A percentile compares a stretch with the other conserved stretches of the same genome.
Evolutionary conservation across 2,888 invertebrate species (phyloP).

Genomic region (Idaea dimidiata): DNA sequence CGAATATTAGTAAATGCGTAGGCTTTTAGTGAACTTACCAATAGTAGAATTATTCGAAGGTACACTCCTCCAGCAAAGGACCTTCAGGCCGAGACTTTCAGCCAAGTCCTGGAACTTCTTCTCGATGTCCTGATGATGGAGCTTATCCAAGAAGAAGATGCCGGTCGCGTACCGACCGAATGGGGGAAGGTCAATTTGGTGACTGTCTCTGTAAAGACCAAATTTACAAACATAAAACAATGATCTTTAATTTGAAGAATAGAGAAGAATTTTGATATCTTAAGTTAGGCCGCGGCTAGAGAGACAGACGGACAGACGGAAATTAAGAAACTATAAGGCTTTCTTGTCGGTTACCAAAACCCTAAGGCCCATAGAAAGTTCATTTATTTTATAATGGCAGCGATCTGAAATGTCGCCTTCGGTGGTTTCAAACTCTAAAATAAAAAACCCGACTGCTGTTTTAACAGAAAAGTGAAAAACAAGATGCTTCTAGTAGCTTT

Average conservation of each 20-base stretch:
- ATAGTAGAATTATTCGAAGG: constrained; percentile 93
- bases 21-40: constrained; percentile 72
- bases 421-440: no score
- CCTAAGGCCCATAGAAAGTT: no score
- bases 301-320: no score
- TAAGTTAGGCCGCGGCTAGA: no score
- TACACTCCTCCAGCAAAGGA: constrained; percentile 96
- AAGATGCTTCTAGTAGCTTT: no score
- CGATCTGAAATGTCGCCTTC: no score
- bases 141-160: constrained; percentile 94
- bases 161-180: constrained; percentile 97
- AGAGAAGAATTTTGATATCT: background rate
- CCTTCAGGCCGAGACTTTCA: constrained; percentile 88
- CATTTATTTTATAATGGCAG: no score
- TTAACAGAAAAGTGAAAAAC: no score
- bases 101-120: constrained; percentile 90
- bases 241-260: background rate
- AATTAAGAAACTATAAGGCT: no score
- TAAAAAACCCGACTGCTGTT: no score
- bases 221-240: background rate
- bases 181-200: constrained; percentile 91
- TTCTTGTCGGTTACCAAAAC: no score
- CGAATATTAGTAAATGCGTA: background rate
- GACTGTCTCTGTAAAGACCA: constrained; percentile 83
- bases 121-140: constrained; percentile 89